Evolutionary conservation across 2,797 vertebrate species (phyloP).

Genomic region (Anguilla marmorata): DNA sequence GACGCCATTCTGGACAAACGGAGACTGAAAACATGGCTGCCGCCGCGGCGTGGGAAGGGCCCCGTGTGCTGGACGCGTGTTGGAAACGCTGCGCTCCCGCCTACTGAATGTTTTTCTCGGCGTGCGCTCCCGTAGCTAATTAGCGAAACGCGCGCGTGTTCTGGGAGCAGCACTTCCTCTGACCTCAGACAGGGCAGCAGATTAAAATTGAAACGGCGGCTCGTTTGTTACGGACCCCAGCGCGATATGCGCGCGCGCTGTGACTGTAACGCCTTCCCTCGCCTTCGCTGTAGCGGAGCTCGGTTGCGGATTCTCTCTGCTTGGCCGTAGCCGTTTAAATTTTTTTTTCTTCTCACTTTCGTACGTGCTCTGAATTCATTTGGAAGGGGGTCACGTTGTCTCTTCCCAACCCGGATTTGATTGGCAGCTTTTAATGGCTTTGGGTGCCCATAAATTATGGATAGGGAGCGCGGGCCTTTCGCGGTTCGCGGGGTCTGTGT

Average conservation of each 20-base stretch:
- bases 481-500: background rate
- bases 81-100: background rate
- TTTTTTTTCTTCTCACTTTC: background rate
- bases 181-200: background rate
- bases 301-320: background rate
- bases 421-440: slow-evolving; percentile 3
- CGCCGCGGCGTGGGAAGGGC: background rate
- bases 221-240: background rate
- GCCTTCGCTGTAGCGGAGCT: background rate
- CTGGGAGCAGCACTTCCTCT: background rate
- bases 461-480: background rate
- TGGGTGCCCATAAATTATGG: background rate
- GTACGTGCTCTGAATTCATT: background rate
- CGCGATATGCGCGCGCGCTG: background rate
- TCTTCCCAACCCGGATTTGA: background rate
- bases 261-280: background rate
- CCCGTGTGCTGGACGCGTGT: background rate
- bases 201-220: background rate
- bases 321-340: background rate
- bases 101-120: background rate
- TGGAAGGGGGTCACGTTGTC: background rate
- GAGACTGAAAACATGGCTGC: background rate
- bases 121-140: background rate
- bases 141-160: background rate
- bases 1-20: background rate